These are phyloP conservation scores for Protonemura montana DNA, from an alignment of 2,888 invertebrate genomes.

Conservation along the genomic window DNA sequence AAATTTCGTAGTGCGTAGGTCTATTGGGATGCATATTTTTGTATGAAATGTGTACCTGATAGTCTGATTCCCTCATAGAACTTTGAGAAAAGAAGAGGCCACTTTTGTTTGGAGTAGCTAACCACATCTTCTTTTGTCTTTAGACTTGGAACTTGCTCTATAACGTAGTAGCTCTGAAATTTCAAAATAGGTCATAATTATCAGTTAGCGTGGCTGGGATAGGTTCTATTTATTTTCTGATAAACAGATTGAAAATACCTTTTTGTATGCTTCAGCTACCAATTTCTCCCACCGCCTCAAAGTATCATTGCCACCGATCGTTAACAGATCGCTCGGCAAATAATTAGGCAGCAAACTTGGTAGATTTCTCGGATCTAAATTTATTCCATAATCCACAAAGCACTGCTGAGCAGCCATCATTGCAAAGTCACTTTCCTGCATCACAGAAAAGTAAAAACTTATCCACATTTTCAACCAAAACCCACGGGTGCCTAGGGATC, in stretches of 20 bases:
- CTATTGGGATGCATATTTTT: not conserved
- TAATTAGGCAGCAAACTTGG: slow-evolving; percentile 78
- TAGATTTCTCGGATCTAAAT: slow-evolving; percentile 72
- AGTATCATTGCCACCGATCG: slow-evolving; percentile 67
- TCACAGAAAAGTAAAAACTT: slow-evolving; percentile 20
- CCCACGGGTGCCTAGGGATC: too few relatives aligned
- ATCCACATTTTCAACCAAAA: too few relatives aligned
- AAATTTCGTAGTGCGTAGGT: too few relatives aligned
- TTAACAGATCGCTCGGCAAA: slow-evolving; percentile 78
- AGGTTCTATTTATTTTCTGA: not conserved
- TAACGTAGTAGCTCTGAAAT: slow-evolving; percentile 71
- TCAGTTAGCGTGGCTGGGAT: not conserved
- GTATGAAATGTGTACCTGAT: slow-evolving; percentile 61
- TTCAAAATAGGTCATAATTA: not conserved
- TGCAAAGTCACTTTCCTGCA: slow-evolving; percentile 81
- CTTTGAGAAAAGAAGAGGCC: slow-evolving; percentile 93
- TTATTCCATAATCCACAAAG: slow-evolving; percentile 80
- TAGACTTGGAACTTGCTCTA: slow-evolving; percentile 69
- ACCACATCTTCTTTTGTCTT: slow-evolving; percentile 91
- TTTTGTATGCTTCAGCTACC: slow-evolving; percentile 74
- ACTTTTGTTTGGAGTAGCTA: slow-evolving; percentile 87
- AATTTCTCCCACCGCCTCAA: slow-evolving; percentile 75
- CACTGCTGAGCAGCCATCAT: slow-evolving; percentile 91
- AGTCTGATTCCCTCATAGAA: slow-evolving; percentile 90
- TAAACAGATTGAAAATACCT: slow-evolving; percentile 54